Percentiles rank a stretch among this genome's conserved stretches.
phyloP scores from a whole-genome alignment of 2,113 vertebrate genomes.

The Podarcis muralis region DNA sequence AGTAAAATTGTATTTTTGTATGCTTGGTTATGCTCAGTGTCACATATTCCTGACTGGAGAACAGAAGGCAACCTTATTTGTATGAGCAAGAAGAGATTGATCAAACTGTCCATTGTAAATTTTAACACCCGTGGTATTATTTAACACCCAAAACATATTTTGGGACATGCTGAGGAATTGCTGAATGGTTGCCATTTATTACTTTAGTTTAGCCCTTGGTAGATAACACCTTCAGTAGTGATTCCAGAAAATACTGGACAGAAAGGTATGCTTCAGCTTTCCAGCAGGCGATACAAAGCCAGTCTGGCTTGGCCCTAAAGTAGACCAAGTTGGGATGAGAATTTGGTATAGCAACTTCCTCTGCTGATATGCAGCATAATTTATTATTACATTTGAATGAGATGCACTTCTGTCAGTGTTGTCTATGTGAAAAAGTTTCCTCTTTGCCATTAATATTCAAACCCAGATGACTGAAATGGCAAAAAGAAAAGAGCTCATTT shows the following conservation, averaged over 20 bases:
- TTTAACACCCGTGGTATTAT: too few species aligned
- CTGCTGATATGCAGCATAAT: neutral
- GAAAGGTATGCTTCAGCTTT: neutral
- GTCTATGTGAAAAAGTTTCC: neutral
- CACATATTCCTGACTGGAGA: neutral
- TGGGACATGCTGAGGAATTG: neutral
- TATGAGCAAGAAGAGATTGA: neutral
- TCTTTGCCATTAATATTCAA: neutral
- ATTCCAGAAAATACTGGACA: neutral
- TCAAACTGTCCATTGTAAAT: neutral
- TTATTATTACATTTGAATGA: neutral
- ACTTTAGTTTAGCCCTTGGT: neutral
- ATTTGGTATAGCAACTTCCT: neutral
- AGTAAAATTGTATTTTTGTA: neutral
- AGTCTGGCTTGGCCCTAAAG: neutral
- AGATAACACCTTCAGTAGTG: neutral
- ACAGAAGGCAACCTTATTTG: neutral
- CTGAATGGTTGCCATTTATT: neutral
- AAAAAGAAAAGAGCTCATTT: neutral
- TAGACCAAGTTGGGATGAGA: neutral
- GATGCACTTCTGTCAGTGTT: neutral
- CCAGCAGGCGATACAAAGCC: too few species aligned
- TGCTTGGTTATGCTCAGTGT: neutral
- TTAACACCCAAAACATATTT: neutral
- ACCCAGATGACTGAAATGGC: constrained; percentile 10